A percentile compares a stretch with the other conserved stretches of the same genome.
Conservation (phyloP, 2,888 invertebrate species). For the Sthenelais limicola region DNA sequence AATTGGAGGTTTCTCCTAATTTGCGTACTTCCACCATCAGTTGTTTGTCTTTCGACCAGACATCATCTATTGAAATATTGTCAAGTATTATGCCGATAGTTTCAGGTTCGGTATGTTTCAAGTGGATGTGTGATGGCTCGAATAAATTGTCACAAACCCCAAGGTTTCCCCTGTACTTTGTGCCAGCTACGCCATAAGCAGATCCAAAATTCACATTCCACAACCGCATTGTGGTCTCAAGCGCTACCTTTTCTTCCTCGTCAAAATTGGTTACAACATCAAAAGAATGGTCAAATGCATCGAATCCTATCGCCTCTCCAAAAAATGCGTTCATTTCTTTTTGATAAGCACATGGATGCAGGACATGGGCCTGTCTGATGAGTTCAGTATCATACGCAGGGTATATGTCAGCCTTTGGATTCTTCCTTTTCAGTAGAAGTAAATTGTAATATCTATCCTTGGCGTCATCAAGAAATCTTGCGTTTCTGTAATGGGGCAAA, state of each 20-base stretch:
- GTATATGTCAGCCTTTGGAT: slow-evolving; percentile 10
- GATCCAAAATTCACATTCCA: slow-evolving; percentile 15
- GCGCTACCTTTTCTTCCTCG: background rate
- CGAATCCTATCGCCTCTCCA: background rate
- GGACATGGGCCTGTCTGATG: slow-evolving; percentile 14
- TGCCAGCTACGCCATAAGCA: slow-evolving; percentile 1
- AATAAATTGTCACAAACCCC: background rate
- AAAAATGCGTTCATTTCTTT: background rate
- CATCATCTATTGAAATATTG: slow-evolving; percentile 2
- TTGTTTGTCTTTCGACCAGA: slow-evolving; percentile 14
- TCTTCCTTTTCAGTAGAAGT: background rate
- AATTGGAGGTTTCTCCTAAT: slow-evolving; percentile 9
- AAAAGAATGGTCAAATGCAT: background rate
- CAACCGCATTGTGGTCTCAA: slow-evolving; percentile 1
- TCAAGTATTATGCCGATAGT: background rate
- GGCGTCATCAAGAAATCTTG: background rate
- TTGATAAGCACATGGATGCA: background rate
- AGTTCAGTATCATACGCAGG: slow-evolving; percentile 1
- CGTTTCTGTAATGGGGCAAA: background rate
- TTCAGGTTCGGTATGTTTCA: slow-evolving; percentile 4
- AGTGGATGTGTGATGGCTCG: slow-evolving; percentile 3
- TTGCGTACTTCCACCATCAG: slow-evolving; percentile 4
- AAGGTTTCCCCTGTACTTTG: background rate
- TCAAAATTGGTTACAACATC: background rate
- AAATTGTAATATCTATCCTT: background rate